Base-by-base conservation (phyloP, 2,797 vertebrate genomes). In the Alectoris magna region DNA sequence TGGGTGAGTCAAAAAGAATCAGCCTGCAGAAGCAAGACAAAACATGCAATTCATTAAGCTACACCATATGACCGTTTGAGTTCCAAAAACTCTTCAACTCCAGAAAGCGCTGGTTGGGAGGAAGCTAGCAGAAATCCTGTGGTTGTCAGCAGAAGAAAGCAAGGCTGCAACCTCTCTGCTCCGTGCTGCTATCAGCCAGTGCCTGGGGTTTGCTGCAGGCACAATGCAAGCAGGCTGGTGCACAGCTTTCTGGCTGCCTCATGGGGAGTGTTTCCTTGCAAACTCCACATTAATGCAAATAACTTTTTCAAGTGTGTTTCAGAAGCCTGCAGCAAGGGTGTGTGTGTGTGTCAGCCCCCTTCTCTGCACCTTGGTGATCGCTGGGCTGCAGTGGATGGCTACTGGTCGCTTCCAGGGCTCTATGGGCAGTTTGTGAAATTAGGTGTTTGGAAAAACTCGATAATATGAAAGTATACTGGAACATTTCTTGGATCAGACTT, bases 401-500 rank as follows among this genome's bases (percentile, higher is more conserved):
- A 79, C 81, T 6, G 49, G 44, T n/a, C 62, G 39, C 78, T n/a
- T 59, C 66, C 88, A 83, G 2, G 31, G 6, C 48, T 55, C 84
- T 53, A 78, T 69, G 91, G 93, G 81, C 43, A 80, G 68, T 59
- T 43, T 13, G 5, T 51, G 78, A 75, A 92, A 89, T 66, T 66
- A 91, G 84, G 82, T 87, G 62, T 72, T 92, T 92, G 90, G 96
- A 87, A 95, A 92, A 94, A 70, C 51, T 49, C 5, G 39, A 93
- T 62, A 89, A 87, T 91, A n/a, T 2, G 41, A 68, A 88, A 91
- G 66, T 44, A 72, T 26, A 46, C 70, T 83, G 90, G 93, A 91
- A 89, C 81, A 56, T 93, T 95, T 92, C 69, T 96, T 96, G 94
- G 96, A 93, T 51, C 78, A 14, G 78, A 38, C 68, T 68, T 31